Base-by-base conservation (phyloP, 2,888 invertebrate species). In the Nymphalis polychloros region DNA sequence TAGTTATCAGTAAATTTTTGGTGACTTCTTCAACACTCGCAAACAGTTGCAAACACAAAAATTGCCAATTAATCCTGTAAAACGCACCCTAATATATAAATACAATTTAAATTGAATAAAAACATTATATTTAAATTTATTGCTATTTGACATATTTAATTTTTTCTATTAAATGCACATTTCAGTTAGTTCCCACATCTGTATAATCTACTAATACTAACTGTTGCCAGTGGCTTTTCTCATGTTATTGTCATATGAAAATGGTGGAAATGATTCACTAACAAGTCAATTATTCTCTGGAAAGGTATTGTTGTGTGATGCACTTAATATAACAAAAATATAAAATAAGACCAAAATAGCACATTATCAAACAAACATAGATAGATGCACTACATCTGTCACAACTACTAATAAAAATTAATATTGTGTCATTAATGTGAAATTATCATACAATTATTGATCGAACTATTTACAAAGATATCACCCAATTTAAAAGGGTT, bases 91-190 rank as follows among this genome's bases (percentile, higher is more conserved):
- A 55, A 55, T 31, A 31, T 55, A 31, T 55, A 31, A 55, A 55
- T 55, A 31, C 31, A 55, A 53, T 55, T 55, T 16, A 55, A 31
- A 55, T 55, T 27, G n/a, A 57, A 41, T 13, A 31, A 57, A 57
- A 57, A 57, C 8, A 7, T 19, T 49, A 49, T 57, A 27, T 13
- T 57, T 57, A 41, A 17, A 57, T 57, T 57, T 57, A 57, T 57
- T 57, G 57, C 57, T 57, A 41, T 57, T 41, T 19, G 35, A 57
- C 17, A 55, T 17, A 20, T 50, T 20, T 17, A n/a, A 55, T 41
- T 41, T 57, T 41, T 41, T 41, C n/a, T 57, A 57, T 57, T 41
- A 57, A 57, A 57, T 57, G 57, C 57, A 57, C 35, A 41, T 31
- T 55, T 55, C 20, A 16, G 27, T 52, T 52, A 52, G 13, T 52